A percentile compares a stretch with the other conserved stretches of the same genome.
These are phyloP conservation scores for Byasa hedistus DNA, from an alignment of 2,888 invertebrate species.

Conservation along the genomic window DNA sequence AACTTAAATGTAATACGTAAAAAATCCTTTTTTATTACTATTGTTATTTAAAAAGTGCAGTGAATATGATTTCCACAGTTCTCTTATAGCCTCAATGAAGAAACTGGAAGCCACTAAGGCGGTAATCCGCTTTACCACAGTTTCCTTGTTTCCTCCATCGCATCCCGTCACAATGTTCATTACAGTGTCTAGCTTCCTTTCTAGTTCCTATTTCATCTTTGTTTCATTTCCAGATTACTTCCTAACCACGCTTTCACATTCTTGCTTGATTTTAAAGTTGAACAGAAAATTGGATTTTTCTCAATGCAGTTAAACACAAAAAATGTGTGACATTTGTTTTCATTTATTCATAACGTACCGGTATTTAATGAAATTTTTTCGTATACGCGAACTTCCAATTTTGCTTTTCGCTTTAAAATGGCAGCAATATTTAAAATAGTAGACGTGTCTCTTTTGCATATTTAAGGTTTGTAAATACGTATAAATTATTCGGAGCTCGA, in stretches of 20 bases:
- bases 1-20: too few relatives aligned
- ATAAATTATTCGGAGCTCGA: background rate
- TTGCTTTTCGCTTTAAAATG: background rate
- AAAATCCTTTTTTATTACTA: background rate
- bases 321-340: background rate
- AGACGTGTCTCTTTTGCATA: background rate
- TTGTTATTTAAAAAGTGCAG: background rate
- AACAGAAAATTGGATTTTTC: background rate
- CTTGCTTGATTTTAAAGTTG: background rate
- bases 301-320: background rate
- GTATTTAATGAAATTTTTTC: background rate
- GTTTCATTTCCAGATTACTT: constrained; percentile 25
- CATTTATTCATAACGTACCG: background rate
- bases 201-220: constrained; percentile 19
- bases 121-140: constrained; percentile 1
- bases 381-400: background rate
- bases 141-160: background rate
- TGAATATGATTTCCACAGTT: background rate
- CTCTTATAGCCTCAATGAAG: background rate
- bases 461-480: background rate
- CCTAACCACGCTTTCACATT: background rate
- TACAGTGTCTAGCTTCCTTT: constrained; percentile 21
- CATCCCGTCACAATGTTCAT: constrained; percentile 20
- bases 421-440: background rate
- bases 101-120: background rate